These are phyloP conservation scores for Crotalus tigris DNA, from an alignment of 2,113 vertebrate genomes.

Conservation along the genomic window DNA sequence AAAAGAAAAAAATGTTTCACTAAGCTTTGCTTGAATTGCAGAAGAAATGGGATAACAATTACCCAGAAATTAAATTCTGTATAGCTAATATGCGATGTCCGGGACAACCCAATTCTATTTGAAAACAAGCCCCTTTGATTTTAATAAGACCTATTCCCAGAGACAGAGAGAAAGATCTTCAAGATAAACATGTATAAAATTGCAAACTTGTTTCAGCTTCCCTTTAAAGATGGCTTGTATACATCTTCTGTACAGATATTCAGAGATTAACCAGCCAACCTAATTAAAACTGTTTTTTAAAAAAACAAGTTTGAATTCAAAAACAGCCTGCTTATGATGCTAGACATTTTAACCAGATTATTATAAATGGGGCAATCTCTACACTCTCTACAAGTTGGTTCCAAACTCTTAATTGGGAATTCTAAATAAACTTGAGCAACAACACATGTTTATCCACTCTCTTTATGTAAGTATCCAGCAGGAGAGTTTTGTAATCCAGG, in stretches of 20 bases:
- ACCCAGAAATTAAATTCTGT: not conserved
- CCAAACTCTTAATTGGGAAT: not conserved
- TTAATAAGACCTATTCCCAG: not conserved
- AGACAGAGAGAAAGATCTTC: not conserved
- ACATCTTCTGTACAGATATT: not conserved
- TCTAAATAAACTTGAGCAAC: not conserved
- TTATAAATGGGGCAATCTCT: not conserved
- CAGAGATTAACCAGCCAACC: not conserved
- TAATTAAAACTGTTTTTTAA: not conserved
- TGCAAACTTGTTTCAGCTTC: not conserved
- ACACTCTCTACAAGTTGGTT: not conserved
- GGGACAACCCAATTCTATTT: not conserved
- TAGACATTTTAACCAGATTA: not conserved
- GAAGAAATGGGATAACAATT: not conserved
- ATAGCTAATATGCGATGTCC: not conserved
- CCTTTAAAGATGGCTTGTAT: not conserved
- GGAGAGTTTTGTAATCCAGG: not conserved
- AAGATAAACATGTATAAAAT: not conserved
- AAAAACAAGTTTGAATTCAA: not conserved
- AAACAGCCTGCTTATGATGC: not conserved
- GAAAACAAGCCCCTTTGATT: not conserved
- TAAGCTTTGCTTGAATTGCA: not conserved
- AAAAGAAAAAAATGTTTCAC: not conserved
- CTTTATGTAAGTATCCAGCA: not conserved
- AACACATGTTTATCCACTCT: not conserved